These are phyloP conservation scores for Platysteira castanea DNA, from an alignment of 2,113 vertebrate genomes.

Conservation along the genomic window DNA sequence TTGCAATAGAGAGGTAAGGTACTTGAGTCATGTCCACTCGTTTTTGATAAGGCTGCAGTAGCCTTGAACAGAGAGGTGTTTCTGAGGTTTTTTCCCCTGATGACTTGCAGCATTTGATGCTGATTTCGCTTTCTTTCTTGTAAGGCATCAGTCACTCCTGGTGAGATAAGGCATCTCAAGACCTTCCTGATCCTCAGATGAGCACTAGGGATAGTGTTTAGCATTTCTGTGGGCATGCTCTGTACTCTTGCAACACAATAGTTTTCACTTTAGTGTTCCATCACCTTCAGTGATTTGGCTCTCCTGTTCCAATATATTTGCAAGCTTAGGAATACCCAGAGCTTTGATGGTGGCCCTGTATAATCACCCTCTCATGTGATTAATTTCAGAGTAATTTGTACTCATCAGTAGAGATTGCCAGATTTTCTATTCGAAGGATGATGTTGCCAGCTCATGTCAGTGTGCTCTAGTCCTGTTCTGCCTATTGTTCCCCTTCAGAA, in stretches of 20 bases:
- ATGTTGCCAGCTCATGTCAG: background rate
- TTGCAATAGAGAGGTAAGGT: background rate
- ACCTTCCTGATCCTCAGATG: background rate
- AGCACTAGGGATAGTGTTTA: background rate
- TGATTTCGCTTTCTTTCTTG: background rate
- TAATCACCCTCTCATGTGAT: accelerated
- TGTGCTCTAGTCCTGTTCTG: background rate
- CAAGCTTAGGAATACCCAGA: background rate
- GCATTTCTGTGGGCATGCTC: background rate
- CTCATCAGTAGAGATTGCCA: background rate
- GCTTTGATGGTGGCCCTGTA: background rate
- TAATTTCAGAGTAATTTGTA: background rate
- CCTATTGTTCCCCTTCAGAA: background rate
- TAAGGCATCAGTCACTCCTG: background rate
- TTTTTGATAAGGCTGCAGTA: background rate
- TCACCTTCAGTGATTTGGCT: background rate
- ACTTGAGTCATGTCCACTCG: background rate
- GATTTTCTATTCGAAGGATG: background rate
- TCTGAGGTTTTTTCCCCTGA: background rate
- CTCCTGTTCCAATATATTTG: background rate
- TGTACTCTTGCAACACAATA: background rate
- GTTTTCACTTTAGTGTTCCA: background rate
- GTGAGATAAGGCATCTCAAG: background rate
- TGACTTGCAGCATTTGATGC: background rate
- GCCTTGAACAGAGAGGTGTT: background rate